Conservation (phyloP, 2,113 vertebrate genomes). For the Grammatotria lemairii region DNA sequence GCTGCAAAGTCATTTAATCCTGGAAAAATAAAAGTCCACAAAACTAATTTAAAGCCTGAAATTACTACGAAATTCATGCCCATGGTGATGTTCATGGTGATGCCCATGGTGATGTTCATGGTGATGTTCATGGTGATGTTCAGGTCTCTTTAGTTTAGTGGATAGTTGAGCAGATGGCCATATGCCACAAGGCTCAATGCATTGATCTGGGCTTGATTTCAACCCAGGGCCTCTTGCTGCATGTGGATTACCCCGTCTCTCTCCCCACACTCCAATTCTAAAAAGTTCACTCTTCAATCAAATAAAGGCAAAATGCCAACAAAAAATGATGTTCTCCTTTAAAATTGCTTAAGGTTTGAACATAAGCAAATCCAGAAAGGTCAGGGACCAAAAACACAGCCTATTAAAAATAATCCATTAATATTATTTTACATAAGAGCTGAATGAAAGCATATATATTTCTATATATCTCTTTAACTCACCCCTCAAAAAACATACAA, state of each 20-base stretch:
- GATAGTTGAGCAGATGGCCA: background rate
- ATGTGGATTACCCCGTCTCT: background rate
- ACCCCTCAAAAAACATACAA: background rate
- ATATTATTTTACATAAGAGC: background rate
- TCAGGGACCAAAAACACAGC: background rate
- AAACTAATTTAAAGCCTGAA: fast-evolving
- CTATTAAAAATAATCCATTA: background rate
- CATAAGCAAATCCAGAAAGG: background rate
- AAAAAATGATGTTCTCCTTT: background rate
- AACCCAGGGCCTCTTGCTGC: background rate
- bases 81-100: fast-evolving
- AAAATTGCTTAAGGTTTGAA: background rate
- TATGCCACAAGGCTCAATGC: background rate
- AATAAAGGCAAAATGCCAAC: background rate
- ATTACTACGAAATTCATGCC: background rate
- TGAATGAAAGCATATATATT: background rate
- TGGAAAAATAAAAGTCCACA: background rate
- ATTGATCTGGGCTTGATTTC: background rate
- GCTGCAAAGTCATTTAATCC: background rate
- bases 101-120: fast-evolving
- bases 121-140: background rate
- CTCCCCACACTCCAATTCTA: background rate
- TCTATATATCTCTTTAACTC: background rate
- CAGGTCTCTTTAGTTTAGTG: background rate
- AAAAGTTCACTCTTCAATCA: background rate